A percentile compares a stretch with the other conserved stretches of the same genome.
Evolutionary conservation across 2,113 vertebrate genomes (phyloP).

Genomic region (Python bivittatus): DNA sequence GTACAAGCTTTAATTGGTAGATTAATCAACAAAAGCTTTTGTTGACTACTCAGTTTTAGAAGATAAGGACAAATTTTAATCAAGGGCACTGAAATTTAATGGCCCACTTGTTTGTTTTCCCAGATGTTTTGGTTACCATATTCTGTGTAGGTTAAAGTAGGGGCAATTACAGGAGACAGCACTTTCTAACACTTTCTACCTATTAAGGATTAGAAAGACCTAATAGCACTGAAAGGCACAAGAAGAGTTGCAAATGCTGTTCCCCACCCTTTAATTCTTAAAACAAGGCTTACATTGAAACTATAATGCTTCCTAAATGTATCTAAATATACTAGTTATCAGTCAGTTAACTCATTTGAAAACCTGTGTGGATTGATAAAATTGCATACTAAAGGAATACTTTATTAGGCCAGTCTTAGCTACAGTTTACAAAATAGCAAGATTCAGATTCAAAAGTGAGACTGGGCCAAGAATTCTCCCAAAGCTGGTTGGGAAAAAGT

Average conservation of each 20-base stretch:
- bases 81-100: not conserved
- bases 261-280: not conserved
- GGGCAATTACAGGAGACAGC: not conserved
- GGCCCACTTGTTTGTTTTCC: not conserved
- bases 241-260: not conserved
- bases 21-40: conserved; percentile 9
- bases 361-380: not conserved
- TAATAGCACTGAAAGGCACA: not conserved
- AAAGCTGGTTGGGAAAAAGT: not conserved
- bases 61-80: not conserved
- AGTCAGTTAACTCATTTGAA: not conserved
- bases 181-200: not conserved
- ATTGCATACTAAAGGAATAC: not conserved
- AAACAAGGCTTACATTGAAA: not conserved
- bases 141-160: not conserved
- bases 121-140: not conserved
- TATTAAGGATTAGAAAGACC: not conserved
- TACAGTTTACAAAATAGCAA: not conserved
- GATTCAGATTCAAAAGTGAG: not conserved
- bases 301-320: too few relatives aligned
- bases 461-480: not conserved
- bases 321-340: not conserved
- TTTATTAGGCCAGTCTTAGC: not conserved
- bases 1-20: conserved; percentile 12
- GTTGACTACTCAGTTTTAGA: conserved; percentile 11